phyloP scores from a whole-genome alignment of 2,888 invertebrate species.

The Gymnocheta viridis region DNA sequence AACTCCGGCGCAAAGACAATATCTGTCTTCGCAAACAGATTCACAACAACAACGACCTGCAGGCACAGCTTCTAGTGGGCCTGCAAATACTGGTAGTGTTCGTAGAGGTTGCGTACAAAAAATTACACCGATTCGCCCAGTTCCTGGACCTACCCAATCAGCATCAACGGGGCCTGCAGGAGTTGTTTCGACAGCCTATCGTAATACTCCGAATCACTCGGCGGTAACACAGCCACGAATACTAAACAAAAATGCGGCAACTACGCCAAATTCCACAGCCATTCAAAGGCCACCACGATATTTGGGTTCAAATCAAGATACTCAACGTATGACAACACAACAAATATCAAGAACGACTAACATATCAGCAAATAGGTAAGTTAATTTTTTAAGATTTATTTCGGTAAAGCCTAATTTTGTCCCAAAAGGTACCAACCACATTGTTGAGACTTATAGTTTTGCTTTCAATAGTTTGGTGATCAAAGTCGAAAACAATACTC shows the following conservation, averaged over 20 bases:
- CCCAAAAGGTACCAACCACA: no score
- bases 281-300: slow-evolving; percentile 52
- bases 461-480: no score
- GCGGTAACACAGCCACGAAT: slow-evolving; percentile 56
- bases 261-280: slow-evolving; percentile 25
- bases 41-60: slow-evolving; percentile 29
- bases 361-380: slow-evolving; percentile 72
- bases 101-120: slow-evolving; percentile 80
- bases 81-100: slow-evolving; percentile 78
- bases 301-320: slow-evolving; percentile 54
- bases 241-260: slow-evolving; percentile 64
- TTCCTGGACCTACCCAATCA: slow-evolving; percentile 54
- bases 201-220: slow-evolving; percentile 44
- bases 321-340: slow-evolving; percentile 63
- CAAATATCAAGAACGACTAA: slow-evolving; percentile 69
- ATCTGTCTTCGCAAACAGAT: slow-evolving; percentile 47
- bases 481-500: no score
- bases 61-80: slow-evolving; percentile 12
- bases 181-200: slow-evolving; percentile 42
- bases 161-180: slow-evolving; percentile 13
- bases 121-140: slow-evolving; percentile 83
- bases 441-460: no score
- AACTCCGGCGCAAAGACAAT: slow-evolving; percentile 55
- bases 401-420: not conserved
- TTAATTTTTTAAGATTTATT: slow-evolving; percentile 14